Percentiles rank a stretch among this genome's conserved stretches.
phyloP scores from a whole-genome alignment of 1,140 invertebrate species.

The Drosophila mojavensis region DNA sequence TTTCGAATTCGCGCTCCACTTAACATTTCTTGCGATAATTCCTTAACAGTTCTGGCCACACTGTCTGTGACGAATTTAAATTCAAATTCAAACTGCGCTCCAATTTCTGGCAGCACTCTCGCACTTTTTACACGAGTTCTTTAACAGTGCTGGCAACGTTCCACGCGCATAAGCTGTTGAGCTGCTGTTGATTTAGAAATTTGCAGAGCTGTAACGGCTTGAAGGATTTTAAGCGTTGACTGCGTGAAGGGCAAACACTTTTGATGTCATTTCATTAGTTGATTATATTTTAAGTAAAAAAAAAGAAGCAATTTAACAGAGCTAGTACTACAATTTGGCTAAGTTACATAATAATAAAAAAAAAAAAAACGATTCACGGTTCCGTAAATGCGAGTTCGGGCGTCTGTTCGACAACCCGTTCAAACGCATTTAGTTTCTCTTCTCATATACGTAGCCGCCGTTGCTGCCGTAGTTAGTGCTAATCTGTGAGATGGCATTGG shows the following conservation, averaged over 20 bases:
- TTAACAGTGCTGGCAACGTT: too few species aligned
- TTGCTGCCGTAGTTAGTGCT: conserved; percentile 65
- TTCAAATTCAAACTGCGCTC: too few species aligned
- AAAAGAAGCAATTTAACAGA: conserved; percentile 32
- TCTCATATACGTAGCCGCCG: conserved; percentile 72
- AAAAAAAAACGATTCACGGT: conserved; percentile 26
- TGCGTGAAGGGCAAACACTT: too few species aligned
- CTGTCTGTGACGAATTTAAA: too few species aligned
- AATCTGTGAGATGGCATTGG: conserved; percentile 13
- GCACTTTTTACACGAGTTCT: too few species aligned
- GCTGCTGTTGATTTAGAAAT: not conserved
- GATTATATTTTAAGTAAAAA: conserved; percentile 27
- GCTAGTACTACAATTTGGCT: conserved; percentile 70
- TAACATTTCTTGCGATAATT: too few species aligned
- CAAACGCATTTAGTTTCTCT: conserved; percentile 56
- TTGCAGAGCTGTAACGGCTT: not conserved
- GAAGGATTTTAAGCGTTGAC: too few species aligned
- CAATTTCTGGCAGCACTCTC: too few species aligned
- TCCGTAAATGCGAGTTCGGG: conserved; percentile 44
- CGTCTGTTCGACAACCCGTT: conserved; percentile 48
- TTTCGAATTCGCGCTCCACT: not conserved
- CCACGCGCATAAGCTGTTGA: not conserved
- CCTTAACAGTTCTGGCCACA: not conserved
- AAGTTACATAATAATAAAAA: conserved; percentile 44
- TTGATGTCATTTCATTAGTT: not conserved